These are phyloP conservation scores for Nomada hirtipes DNA, from an alignment of 2,888 invertebrate genomes.

Conservation along the genomic window DNA sequence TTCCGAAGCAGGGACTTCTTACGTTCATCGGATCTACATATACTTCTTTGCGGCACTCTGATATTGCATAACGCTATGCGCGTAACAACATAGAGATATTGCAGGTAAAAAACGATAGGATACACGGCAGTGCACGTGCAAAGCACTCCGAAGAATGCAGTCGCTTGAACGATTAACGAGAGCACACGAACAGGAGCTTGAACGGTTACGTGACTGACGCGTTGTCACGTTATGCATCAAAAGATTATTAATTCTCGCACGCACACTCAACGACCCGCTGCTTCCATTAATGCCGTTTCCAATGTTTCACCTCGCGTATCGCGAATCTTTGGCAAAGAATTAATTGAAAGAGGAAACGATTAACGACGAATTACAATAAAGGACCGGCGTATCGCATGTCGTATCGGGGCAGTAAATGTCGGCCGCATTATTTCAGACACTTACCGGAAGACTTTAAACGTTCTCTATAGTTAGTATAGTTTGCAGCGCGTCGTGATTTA, in stretches of 20 bases:
- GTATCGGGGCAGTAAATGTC: constrained; percentile 4
- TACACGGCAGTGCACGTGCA: neutral
- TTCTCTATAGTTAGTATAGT: neutral
- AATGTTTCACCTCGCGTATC: constrained; percentile 38
- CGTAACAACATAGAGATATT: constrained; percentile 22
- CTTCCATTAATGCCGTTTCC: constrained; percentile 34
- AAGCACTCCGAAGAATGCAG: constrained; percentile 13
- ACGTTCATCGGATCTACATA: neutral
- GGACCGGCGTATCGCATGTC: constrained; percentile 14
- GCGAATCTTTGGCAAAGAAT: constrained; percentile 13
- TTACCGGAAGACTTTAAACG: constrained; percentile 16
- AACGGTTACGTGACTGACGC: constrained; percentile 42
- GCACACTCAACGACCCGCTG: constrained; percentile 14
- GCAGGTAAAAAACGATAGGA: neutral
- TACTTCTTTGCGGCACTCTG: neutral
- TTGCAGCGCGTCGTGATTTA: constrained; percentile 52
- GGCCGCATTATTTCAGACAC: neutral
- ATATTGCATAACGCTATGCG: constrained; percentile 23
- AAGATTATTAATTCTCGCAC: constrained; percentile 45
- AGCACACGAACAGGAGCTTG: constrained; percentile 25
- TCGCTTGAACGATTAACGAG: constrained; percentile 46
- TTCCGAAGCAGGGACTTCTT: neutral
- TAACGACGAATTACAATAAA: constrained; percentile 21
- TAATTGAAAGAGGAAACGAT: constrained; percentile 48
- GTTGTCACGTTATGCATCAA: constrained; percentile 42